These are phyloP conservation scores for Sebastes kiyomatsui DNA, from an alignment of 2,797 vertebrate species.

Conservation along the genomic window DNA sequence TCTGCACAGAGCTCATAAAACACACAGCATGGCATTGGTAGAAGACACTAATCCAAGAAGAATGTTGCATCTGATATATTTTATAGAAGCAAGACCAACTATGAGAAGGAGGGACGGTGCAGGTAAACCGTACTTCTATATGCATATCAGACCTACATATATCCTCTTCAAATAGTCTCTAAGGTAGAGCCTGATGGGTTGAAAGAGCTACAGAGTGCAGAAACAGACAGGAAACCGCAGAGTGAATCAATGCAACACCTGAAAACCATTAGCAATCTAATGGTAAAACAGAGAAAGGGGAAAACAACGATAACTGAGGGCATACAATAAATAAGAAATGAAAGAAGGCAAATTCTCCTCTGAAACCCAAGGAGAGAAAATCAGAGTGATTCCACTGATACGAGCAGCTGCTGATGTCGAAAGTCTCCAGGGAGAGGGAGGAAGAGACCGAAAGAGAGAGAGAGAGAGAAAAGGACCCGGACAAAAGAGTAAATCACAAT, in stretches of 20 bases:
- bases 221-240: slow-evolving; percentile 13
- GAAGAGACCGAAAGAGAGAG: slow-evolving; percentile 40
- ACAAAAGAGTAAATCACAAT: slow-evolving; percentile 83
- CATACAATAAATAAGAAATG: slow-evolving; percentile 76
- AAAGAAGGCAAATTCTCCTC: slow-evolving; percentile 69
- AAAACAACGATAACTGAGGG: slow-evolving; percentile 54
- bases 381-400: slow-evolving; percentile 75
- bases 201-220: background rate
- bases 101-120: background rate
- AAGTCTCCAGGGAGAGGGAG: slow-evolving; percentile 59
- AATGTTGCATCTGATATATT: background rate
- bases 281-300: slow-evolving; percentile 60
- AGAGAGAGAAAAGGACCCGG: slow-evolving; percentile 49
- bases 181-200: background rate
- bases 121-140: background rate
- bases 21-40: background rate
- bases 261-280: slow-evolving; percentile 78
- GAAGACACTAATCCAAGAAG: background rate
- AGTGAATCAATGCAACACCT: slow-evolving; percentile 55
- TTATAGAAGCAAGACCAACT: background rate
- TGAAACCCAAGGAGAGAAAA: slow-evolving; percentile 54
- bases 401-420: slow-evolving; percentile 62
- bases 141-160: slow-evolving; percentile 10
- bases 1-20: slow-evolving; percentile 44
- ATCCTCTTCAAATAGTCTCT: slow-evolving; percentile 13